Base-by-base conservation (phyloP, 2,797 vertebrate genomes). In the Chaenodraco wilsoni region DNA sequence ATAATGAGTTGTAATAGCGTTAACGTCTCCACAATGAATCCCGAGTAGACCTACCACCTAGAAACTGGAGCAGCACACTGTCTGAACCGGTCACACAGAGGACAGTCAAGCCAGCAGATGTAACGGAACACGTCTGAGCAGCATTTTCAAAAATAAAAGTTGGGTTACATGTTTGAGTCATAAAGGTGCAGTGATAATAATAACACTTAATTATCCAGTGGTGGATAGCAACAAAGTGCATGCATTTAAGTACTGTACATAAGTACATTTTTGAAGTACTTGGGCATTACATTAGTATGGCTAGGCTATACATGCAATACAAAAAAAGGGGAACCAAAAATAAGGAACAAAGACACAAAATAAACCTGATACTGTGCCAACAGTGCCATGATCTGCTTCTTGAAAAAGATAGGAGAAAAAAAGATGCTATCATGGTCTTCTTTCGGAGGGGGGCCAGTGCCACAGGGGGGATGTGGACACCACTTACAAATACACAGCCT, bases 141-240 rank as follows among this genome's bases (percentile, higher is more conserved):
- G 14, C 0, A 15, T 17, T 77, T 86, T 79, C 85, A 79, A 85
- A 85, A 85, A 76, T 73, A 83, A 84, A 70, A 63, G 0, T 0
- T 2, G 8, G 9, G 27, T 19, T 2, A 21, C 0, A 1, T 4
- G 7, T 45, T 16, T 44, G 16, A 56, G 21, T 51, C 17, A 27
- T 2, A 9, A 17, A 14, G 14, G 8, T 48, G 8, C 33, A 49
- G n/a, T 9, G 15, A 43, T 44, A 7, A 43, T 44, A 16, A 17
- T 16, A 31, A 9, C 5, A 27, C 27, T 5, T 27, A 5, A 27
- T 27, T 27, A 27, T 27, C 3, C 6, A 45, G 2, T 21, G 2
- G 44, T 14, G 8, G 15, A 45, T 3, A 2, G 23, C 3, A 21
- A 61, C 23, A 27, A 12, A 60, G 4, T 23, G 14, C 15, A 33